Evolutionary conservation across 1,140 invertebrate genomes (phyloP), one percentile per base, ranked within the genome.

Genomic region (Caerostris extrusa): DNA sequence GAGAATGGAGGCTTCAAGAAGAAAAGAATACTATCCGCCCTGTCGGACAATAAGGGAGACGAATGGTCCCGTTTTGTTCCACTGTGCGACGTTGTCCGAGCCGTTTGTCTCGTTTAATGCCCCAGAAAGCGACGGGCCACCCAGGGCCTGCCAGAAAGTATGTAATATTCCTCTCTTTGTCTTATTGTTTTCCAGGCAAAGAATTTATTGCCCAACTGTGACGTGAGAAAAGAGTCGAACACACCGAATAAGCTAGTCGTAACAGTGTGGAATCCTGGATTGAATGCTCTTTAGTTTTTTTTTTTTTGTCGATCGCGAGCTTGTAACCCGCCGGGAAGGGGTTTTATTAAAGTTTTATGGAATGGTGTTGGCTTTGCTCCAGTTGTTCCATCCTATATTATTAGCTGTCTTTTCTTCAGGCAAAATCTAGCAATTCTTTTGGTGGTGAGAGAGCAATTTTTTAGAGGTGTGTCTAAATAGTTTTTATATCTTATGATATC

Each of bases 21-120:
- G 19, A 58, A 58, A 85, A 57, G 82, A 85, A 85, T 57, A 57
- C 57, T 6, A 19, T 58, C 53, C 82, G 57, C 5, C 14, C 50
- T 85, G 82, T 58, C 82, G 53, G 55, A 85, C 82, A 85, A 85
- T 85, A 85, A 85, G 55, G 55, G 57, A 85, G 57, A 85, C 57
- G 82, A 85, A 85, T 85, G 55, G 82, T 19, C 7, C 82, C 55
- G 82, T 77, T 85, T 85, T 85, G 82, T 85, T 85, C 82, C 55
- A 58, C 82, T 19, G 50, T 85, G 7, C 55, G 57, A 85, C 57
- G 19, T 56, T 14, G 57, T 14, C 53, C n/a, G n/a, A 56, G 82
- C 82, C 55, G 82, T 85, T 85, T 85, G 82, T 85, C 82, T 85
- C 82, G 55, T 17, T 58, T 85, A 85, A 85, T 85, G 82, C 82